Base-by-base conservation (phyloP, 2,113 vertebrate genomes). In the Geothlypis trichas region DNA sequence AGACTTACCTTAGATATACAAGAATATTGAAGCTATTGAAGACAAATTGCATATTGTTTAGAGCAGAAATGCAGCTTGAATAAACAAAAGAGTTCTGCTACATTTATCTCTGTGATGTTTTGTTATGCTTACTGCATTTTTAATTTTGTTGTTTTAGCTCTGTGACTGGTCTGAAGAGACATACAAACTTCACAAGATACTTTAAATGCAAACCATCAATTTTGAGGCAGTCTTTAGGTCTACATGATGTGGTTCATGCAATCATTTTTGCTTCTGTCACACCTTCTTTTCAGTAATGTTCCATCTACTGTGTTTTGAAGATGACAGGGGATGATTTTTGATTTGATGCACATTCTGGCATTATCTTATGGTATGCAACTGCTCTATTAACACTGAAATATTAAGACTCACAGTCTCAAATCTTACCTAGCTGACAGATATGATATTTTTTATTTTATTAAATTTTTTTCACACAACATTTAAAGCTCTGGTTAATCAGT, bases 271-370 rank as follows among this genome's bases (percentile, higher is more conserved):
- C 7, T 93, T 84, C 73, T 30, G 13, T 73, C 28, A 65, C 31
- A 20, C 11, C 12, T 77, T 54, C 17, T 90, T 87, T 84, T 67
- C 74, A 79, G 20, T 30, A 47, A 19, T 46, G 16, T 54, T 81
- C 16, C 15, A 42, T 39, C 39, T 24, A 57, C 10, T 28, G 0
- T 73, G 7, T 35, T 77, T 21, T 52, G 44, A 90, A 58, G 21
- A 15, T 73, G 35, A 30, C 0, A 2, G 14, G 14, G 2, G 3
- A 33, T 54, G 21, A 8, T 14, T 24, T 5, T 14, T 88, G 39
- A 49, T 58, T 58, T 61, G 23, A 58, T 79, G 8, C 9, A 72
- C 19, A 23, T 76, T 85, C 44, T 37, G 16, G 22, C 44, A 31
- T 67, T 74, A 33, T 37, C 28, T 83, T 58, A 30, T 22, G 3